A percentile compares a stretch with the other conserved stretches of the same genome.
Conservation (phyloP, 2,797 vertebrate genomes). For the Coracias cyanogaster region DNA sequence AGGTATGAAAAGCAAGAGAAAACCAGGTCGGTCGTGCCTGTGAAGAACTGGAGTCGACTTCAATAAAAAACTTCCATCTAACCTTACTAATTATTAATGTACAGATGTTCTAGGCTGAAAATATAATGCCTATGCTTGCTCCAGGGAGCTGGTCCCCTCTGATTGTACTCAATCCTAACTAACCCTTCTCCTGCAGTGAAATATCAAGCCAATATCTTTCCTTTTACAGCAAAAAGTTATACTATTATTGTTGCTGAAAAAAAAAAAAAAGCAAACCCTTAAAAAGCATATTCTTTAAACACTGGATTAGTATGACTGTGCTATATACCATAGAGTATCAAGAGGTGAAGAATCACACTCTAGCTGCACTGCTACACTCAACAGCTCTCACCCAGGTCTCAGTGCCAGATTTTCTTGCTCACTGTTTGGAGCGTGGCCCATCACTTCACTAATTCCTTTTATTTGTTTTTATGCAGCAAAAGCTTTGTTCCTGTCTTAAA, state of each 20-base stretch:
- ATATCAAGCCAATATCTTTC: background rate
- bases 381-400: background rate
- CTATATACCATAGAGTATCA: background rate
- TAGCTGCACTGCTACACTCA: background rate
- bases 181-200: background rate
- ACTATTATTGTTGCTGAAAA: background rate
- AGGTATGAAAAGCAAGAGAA: constrained; percentile 55
- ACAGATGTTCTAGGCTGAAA: constrained; percentile 46
- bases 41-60: constrained; percentile 26
- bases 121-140: background rate
- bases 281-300: background rate
- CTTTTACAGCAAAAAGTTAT: background rate
- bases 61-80: constrained; percentile 24
- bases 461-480: background rate
- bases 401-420: background rate
- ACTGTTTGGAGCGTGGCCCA: background rate
- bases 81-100: constrained; percentile 54
- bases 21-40: constrained; percentile 26
- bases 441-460: background rate
- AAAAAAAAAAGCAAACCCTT: background rate
- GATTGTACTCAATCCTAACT: background rate
- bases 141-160: background rate
- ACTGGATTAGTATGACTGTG: background rate
- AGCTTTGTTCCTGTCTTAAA: background rate
- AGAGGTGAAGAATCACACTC: background rate